Evolutionary conservation across 64 coral and sea anemone species (phyloP).

Genomic region (Anthopleura sola): DNA sequence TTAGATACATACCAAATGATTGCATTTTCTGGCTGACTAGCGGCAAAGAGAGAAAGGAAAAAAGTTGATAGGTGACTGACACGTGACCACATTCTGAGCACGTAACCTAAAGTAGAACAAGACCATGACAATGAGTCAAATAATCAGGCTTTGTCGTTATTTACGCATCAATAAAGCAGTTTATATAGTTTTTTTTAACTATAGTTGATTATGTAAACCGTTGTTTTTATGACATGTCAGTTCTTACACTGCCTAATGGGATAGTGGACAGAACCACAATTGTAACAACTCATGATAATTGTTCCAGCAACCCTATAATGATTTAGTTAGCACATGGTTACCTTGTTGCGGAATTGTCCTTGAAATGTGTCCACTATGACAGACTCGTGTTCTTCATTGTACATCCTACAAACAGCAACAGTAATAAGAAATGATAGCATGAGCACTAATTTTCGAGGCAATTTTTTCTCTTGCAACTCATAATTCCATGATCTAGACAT

Average conservation of each 20-base stretch:
- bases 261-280: too few relatives aligned
- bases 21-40: constrained; percentile 48
- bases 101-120: constrained; percentile 49
- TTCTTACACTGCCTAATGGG: too few relatives aligned
- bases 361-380: constrained; percentile 86
- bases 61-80: constrained; percentile 59
- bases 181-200: too few relatives aligned
- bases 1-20: constrained; percentile 52
- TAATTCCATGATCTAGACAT: too few relatives aligned
- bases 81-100: constrained; percentile 68
- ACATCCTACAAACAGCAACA: constrained; percentile 41
- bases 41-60: constrained; percentile 73
- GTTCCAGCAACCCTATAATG: too few relatives aligned
- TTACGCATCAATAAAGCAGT: too few relatives aligned
- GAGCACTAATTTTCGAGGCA: not conserved
- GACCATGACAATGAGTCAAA: not conserved
- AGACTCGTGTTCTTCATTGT: constrained; percentile 63
- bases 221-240: too few relatives aligned
- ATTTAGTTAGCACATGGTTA: not conserved
- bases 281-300: too few relatives aligned
- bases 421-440: not conserved
- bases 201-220: too few relatives aligned
- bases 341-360: constrained; percentile 70
- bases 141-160: not conserved
- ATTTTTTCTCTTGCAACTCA: too few relatives aligned